phyloP scores from a whole-genome alignment of 2,113 vertebrate genomes.

The Catagonus wagneri region DNA sequence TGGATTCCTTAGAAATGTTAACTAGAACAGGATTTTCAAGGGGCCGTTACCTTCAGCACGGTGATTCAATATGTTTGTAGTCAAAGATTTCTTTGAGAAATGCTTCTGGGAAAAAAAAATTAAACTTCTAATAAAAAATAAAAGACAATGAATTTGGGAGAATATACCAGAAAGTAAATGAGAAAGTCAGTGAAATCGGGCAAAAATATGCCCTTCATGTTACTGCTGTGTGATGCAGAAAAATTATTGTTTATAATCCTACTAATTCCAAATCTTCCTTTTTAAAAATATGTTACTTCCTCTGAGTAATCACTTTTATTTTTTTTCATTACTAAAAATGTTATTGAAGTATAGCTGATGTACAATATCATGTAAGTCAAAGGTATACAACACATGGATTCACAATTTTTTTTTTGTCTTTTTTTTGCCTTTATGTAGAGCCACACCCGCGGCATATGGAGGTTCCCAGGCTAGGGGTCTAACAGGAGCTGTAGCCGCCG shows the following conservation, averaged over 20 bases:
- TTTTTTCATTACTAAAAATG: too few species aligned
- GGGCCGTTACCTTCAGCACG: constrained; percentile 30
- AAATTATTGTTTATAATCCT: not conserved
- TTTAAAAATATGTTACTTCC: not conserved
- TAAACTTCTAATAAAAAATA: not conserved
- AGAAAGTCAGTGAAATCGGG: not conserved
- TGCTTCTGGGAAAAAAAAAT: not conserved
- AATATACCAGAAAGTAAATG: not conserved
- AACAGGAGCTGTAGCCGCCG: too few species aligned
- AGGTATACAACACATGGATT: too few species aligned
- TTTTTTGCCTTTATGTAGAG: too few species aligned
- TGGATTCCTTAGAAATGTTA: constrained; percentile 65
- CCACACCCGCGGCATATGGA: too few species aligned
- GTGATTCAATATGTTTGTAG: constrained; percentile 10
- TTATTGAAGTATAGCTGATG: too few species aligned
- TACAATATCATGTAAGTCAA: too few species aligned
- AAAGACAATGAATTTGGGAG: constrained; percentile 1
- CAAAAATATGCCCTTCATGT: not conserved
- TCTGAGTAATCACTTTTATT: constrained; percentile 44
- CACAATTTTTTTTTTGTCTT: too few species aligned
- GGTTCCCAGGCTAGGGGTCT: too few species aligned
- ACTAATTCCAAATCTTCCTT: not conserved
- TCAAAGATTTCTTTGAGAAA: constrained; percentile 69
- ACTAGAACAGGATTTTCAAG: constrained; percentile 48
- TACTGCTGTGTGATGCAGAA: not conserved